phyloP scores from a whole-genome alignment of 1,140 invertebrate genomes.

The Trissolcus basalis region DNA sequence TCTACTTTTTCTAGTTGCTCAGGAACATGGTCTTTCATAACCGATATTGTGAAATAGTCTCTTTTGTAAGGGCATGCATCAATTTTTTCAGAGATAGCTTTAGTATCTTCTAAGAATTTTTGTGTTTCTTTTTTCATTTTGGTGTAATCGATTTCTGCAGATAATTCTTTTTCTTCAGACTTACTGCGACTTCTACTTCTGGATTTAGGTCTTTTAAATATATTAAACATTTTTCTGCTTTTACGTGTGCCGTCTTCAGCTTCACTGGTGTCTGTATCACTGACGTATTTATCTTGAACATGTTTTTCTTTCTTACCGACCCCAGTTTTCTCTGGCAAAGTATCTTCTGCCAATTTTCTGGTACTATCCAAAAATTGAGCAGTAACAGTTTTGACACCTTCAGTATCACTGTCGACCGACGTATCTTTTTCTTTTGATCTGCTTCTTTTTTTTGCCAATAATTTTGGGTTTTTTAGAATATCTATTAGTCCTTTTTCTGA shows the following conservation, averaged over 20 bases:
- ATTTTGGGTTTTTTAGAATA: slow-evolving; percentile 64
- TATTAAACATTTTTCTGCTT: slow-evolving; percentile 44
- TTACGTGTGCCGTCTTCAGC: slow-evolving; percentile 25
- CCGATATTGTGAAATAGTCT: slow-evolving; percentile 39
- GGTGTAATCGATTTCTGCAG: slow-evolving; percentile 25
- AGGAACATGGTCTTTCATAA: slow-evolving; percentile 27
- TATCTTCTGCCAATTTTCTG: slow-evolving; percentile 42
- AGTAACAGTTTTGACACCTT: slow-evolving; percentile 55
- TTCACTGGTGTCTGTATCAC: slow-evolving; percentile 24
- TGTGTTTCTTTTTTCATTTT: slow-evolving; percentile 56
- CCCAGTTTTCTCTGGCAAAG: background rate
- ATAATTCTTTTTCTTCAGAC: slow-evolving; percentile 57
- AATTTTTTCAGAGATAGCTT: slow-evolving; percentile 53
- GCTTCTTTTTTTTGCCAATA: slow-evolving; percentile 59
- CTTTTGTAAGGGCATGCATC: slow-evolving; percentile 62
- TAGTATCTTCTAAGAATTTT: slow-evolving; percentile 65
- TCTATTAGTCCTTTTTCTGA: slow-evolving; percentile 65
- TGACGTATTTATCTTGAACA: slow-evolving; percentile 1
- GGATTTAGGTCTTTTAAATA: slow-evolving; percentile 34
- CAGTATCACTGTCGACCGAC: slow-evolving; percentile 53
- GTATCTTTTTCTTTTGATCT: slow-evolving; percentile 62
- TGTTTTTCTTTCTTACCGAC: background rate
- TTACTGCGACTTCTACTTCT: slow-evolving; percentile 46
- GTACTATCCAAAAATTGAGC: slow-evolving; percentile 59
- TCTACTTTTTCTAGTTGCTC: too few relatives aligned